Base-by-base conservation (phyloP, 2,888 invertebrate species). In the Melolontha melolontha region DNA sequence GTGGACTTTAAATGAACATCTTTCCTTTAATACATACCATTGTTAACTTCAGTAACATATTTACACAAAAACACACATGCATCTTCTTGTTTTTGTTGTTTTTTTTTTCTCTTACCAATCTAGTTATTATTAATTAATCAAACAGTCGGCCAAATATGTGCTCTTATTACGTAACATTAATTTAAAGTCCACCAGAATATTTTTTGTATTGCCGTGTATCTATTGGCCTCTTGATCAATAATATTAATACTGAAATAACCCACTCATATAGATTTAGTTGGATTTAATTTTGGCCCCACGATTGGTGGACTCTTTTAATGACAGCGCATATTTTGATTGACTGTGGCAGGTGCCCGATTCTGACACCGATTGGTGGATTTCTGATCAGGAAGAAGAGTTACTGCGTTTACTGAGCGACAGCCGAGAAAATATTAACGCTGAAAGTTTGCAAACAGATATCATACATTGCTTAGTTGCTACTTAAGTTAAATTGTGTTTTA, bases 301-400 rank as follows among this genome's bases (percentile, higher is more conserved):
- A 17, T 64, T 52, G 66, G 59, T 59, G 69, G 66, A 59, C 62
- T 62, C 77, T 75, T 76, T 74, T 70, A 66, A 71, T 72, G 74
- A 72, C 80, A 80, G 78, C 78, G 82, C 82, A 81, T 82, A 80
- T 82, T 83, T 82, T 83, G 81, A 82, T 83, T 80, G 80, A 76
- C 76, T 79, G 34, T 34, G 76, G 78, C 79, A 83, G 83, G 83
- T 83, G 68, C 80, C 79, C 73, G 91, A 90, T 81, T 91, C 91
- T 34, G 91, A 91, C 81, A 90, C 90, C 52, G 92, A 92, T 80
- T 87, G 91, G 86, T 90, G 91, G 85, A 89, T 90, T 80, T 92
- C 92, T 16, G 92, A 92, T 80, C 91, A 92, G 83, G 92, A 92
- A 79, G 92, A 92, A 74, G 92, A 92, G 83, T 85, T 92, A 55